Evolutionary conservation across 2,888 invertebrate genomes (phyloP).

Genomic region (Cerastoderma edule): DNA sequence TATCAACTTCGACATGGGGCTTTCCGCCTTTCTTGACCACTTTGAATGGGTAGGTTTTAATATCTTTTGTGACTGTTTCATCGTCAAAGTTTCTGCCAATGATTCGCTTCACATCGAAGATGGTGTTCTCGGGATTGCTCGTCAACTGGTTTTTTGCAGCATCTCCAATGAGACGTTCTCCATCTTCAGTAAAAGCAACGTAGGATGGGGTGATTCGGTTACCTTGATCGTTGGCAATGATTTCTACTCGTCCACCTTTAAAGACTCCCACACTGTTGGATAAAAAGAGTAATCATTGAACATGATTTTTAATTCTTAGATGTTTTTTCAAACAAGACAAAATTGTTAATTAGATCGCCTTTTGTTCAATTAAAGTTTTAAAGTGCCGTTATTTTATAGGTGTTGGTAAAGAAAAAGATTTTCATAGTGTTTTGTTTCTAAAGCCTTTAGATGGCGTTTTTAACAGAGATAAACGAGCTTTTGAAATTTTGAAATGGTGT

Average conservation of each 20-base stretch:
- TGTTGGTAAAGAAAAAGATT: too few relatives aligned
- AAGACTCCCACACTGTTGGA: conserved; percentile 86
- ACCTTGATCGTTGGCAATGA: conserved; percentile 99
- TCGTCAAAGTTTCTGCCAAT: conserved; percentile 99
- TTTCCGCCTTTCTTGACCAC: conserved; percentile 94
- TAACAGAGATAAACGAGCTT: too few relatives aligned
- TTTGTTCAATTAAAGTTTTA: background rate
- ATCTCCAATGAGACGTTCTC: conserved; percentile 98
- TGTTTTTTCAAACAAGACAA: background rate
- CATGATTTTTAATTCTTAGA: background rate
- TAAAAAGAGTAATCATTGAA: conserved; percentile 35
- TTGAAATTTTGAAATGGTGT: too few relatives aligned
- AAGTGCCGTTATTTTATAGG: too few relatives aligned
- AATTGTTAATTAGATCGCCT: background rate
- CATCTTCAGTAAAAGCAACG: conserved; percentile 97
- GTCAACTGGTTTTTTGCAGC: conserved; percentile 99
- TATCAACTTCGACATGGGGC: conserved; percentile 91
- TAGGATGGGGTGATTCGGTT: conserved; percentile 99
- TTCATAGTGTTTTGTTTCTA: too few relatives aligned
- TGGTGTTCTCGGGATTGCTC: conserved; percentile 99
- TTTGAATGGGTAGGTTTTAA: conserved; percentile 98
- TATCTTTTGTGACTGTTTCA: conserved; percentile 94
- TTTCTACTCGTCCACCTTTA: conserved; percentile 98
- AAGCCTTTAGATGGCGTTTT: too few relatives aligned
- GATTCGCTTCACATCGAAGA: conserved; percentile 98